Evolutionary conservation across 2,797 vertebrate genomes (phyloP), one percentile per base, ranked within the genome.

Genomic region (Phataginus tetradactyla): DNA sequence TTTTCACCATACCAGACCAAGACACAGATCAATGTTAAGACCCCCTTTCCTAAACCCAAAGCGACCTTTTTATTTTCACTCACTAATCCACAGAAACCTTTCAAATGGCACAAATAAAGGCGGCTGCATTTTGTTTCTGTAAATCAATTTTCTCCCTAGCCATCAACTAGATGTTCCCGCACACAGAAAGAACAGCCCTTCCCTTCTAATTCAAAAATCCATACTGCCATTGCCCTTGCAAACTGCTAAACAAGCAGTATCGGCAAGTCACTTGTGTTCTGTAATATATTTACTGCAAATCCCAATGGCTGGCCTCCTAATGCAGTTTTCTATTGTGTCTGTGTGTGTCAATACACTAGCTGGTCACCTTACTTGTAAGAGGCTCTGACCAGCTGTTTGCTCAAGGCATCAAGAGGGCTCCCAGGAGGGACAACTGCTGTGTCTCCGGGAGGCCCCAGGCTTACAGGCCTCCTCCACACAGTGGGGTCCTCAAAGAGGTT

Each of bases 201-300:
- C 97, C 98, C 97, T 98, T 98, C 98, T 98, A 99, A 99, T 98
- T 98, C 98, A 98, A 99, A 99, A 99, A 99, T 99, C 99, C 97
- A 99, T 99, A 99, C 96, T 98, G 97, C 97, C 98, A 98, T 96
- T 98, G 98, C 98, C 98, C 98, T 98, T 98, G 98, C 98, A 99
- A 99, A 99, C 98, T 99, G 98, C 99, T 98, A 98, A 99, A 99
- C 98, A 99, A 99, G 98, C 98, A 98, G 98, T 99, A 99, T 99
- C 15, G 98, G 98, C 98, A 99, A 99, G 98, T 98, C 98, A 98
- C 98, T 99, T 98, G 98, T 98, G 98, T 98, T 98, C 98, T 98
- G 97, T 98, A 99, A 99, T 98, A 97, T 98, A 98, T 99, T 99
- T 98, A 98, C 98, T 98, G 97, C 98, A 98, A 98, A 98, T 98